A percentile compares a stretch with the other conserved stretches of the same genome.
Evolutionary conservation across 2,113 vertebrate species (phyloP).

Genomic region (Chloebia gouldiae): DNA sequence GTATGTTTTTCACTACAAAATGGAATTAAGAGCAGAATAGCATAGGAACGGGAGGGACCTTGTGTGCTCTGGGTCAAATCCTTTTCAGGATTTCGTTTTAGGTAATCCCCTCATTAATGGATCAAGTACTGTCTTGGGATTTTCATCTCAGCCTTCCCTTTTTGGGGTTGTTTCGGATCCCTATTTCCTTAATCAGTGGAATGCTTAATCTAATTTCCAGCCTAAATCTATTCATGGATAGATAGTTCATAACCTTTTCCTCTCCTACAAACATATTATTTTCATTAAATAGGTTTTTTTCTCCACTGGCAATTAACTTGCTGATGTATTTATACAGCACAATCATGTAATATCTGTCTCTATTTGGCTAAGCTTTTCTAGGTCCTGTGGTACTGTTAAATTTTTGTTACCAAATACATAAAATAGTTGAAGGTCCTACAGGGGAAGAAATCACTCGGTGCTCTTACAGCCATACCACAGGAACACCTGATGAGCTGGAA

Average conservation of each 20-base stretch:
- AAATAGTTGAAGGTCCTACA: background rate
- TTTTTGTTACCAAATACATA: background rate
- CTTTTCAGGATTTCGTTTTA: background rate
- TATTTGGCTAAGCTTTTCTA: background rate
- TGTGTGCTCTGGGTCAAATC: background rate
- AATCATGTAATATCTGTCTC: background rate
- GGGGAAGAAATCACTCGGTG: fast-evolving
- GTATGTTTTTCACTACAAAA: background rate
- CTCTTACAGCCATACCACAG: background rate
- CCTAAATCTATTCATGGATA: background rate
- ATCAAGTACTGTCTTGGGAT: background rate
- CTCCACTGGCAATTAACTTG: background rate
- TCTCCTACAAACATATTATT: background rate
- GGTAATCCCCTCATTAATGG: background rate
- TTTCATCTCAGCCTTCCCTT: background rate
- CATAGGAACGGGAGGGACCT: background rate
- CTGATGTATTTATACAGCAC: background rate
- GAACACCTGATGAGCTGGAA: background rate
- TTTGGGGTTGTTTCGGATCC: background rate
- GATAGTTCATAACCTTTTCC: background rate
- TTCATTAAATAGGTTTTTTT: background rate
- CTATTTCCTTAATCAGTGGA: background rate
- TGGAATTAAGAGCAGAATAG: background rate
- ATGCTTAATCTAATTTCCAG: background rate
- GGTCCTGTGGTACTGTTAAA: background rate